Base-by-base conservation (phyloP, 30 jellyfish, hydroid and myxozoan genomes). In the Clytia hemisphaerica region DNA sequence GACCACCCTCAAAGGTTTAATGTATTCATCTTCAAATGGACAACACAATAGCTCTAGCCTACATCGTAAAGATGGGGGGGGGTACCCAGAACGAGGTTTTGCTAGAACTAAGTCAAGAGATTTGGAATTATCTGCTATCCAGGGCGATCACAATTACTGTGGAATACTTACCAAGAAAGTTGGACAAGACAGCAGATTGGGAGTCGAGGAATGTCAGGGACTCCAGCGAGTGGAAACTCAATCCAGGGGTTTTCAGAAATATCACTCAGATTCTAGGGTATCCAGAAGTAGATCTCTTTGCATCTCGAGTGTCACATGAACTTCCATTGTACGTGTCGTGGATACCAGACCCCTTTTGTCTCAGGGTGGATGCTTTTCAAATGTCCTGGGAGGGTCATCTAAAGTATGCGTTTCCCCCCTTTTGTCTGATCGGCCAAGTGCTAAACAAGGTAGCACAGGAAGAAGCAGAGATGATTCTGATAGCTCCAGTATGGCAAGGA, bases 271-370 rank as follows among this genome's bases (percentile, higher is more conserved):
- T 55, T 19, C 45, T 55, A 46, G 70, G 70, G 70, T 3, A 55
- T 26, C 70, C 70, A 18, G 46, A 55, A 12, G 32, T 55, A 55
- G 70, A 55, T 22, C 75, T 32, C 4, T 61, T 61, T 32, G 70
- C 70, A 24, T 55, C 70, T 16, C 45, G 70, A 46, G 70, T 55
- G 32, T 55, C 70, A 26, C 70, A 55, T 46, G 46, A 55, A 55
- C 9, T 55, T 4, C 70, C 70, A 19, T 6, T 44, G 7, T 55
- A 55, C 21, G 32, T 55, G 70, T 26, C 46, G 46, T 16, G 70
- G 70, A 55, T 26, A 46, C 28, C 7, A 26, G 70, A 55, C 45
- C 70, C 70, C 15, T 5, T 12, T 46, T 26, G 70, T 26, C 46
- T 5, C 28, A 46, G 46, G 6, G 46, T 26, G 21, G 32, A 55